phyloP scores from a whole-genome alignment of 2,888 invertebrate species.

The Acrocyrtus sp. region DNA sequence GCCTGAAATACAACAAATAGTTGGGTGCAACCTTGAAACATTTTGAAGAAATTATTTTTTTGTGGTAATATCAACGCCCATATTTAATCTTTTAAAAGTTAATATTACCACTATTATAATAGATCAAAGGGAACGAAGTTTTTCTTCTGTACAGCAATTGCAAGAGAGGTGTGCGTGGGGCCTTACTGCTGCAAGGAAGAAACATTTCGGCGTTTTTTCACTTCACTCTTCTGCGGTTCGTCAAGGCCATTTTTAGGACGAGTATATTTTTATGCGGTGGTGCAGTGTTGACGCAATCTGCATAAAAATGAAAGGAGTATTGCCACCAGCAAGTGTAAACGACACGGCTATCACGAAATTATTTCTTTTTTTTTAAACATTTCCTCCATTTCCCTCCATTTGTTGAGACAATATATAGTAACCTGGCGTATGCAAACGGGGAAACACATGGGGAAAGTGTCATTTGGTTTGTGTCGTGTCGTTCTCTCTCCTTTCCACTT shows the following conservation, averaged over 20 bases:
- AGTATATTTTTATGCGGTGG: slow-evolving; percentile 29
- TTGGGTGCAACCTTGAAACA: slow-evolving; percentile 14
- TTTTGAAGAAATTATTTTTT: slow-evolving; percentile 42
- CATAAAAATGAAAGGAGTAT: slow-evolving; percentile 29
- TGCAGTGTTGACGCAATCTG: slow-evolving; percentile 43
- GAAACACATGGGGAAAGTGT: slow-evolving; percentile 24
- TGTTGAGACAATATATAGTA: too few species aligned
- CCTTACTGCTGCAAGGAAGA: too few species aligned
- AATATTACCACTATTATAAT: slow-evolving; percentile 6
- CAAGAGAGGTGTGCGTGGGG: too few species aligned
- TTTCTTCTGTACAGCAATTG: too few species aligned
- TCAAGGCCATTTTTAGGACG: slow-evolving; percentile 25
- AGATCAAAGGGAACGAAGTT: slow-evolving; percentile 17
- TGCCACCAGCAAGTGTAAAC: neutral
- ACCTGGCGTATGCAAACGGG: too few species aligned
- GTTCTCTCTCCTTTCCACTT: neutral
- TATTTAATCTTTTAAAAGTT: slow-evolving; percentile 9
- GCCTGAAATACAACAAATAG: too few species aligned
- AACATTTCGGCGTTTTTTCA: slow-evolving; percentile 13
- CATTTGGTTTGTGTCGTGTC: slow-evolving; percentile 19
- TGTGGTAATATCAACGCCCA: slow-evolving; percentile 19
- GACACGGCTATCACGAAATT: neutral
- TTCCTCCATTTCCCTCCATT: slow-evolving; percentile 2
- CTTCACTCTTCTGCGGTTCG: slow-evolving; percentile 7
- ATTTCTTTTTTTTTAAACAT: neutral